Evolutionary conservation across 2,113 vertebrate genomes (phyloP), one percentile per base, ranked within the genome.

Genomic region (Microcebus ravelobensis): DNA sequence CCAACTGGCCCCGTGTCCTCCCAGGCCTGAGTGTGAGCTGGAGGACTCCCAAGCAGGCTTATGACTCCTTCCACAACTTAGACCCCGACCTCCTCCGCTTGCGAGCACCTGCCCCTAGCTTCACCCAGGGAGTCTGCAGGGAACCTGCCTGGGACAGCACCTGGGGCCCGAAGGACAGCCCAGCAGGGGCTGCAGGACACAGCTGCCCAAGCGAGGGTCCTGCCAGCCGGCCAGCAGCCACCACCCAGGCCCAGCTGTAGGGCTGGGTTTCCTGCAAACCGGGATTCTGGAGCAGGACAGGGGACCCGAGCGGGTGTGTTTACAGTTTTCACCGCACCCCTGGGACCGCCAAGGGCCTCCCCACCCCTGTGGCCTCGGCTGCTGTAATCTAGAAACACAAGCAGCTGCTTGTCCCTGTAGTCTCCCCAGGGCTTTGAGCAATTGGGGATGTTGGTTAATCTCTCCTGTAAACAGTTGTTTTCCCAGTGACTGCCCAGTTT

Each of bases 241-340:
- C 90, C 93, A 87, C 94, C 95, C 92, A 80, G 96, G 36, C 93
- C 92, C 97, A 98, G 97, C 96, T 97, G 94, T 91, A 88, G 97
- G 96, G 94, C 94, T 89, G 92, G 95, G 94, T 55, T 97, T 96
- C 97, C 95, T 95, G 96, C 85, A 92, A 63, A 82, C 87, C 21
- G 7, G 0, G 1, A 34, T 52, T 52, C 92, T 79, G 76, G 50
- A 93, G 88, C n/a, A 8, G 10, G 42, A 52, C 68, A 29, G 86
- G 93, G 63, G 89, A 92, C 57, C 88, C 71, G 4, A 10, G 52
- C 80, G 27, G 61, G n/a, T 7, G 8, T 95, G 94, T 97, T 97
- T 95, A 95, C 61, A 39, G 65, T 61, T 90, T 67, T 86, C 42
- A 10, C 0, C 0, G 31, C 10, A n/a, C 97, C 86, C 94, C 45